A percentile compares a stretch with the other conserved stretches of the same genome.
Evolutionary conservation across 2,113 vertebrate genomes (phyloP).

Genomic region (Periophthalmodon schlosseri): DNA sequence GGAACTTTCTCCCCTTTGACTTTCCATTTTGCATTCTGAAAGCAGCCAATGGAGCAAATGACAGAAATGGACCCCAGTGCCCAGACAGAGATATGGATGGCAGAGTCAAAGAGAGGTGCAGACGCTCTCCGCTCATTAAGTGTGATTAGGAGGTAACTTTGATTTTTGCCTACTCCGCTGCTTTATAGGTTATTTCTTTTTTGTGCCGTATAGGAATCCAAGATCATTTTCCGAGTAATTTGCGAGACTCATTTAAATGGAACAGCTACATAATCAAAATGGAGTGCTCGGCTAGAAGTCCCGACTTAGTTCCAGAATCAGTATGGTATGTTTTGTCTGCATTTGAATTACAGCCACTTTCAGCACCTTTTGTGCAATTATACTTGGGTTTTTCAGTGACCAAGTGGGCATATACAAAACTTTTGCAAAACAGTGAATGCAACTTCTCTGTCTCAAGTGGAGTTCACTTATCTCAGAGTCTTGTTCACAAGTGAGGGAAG

Average conservation of each 20-base stretch:
- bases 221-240: neutral
- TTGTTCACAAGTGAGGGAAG: no score
- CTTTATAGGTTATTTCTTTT: neutral
- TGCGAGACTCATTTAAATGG: neutral
- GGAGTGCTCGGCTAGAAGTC: neutral
- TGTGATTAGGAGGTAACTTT: slow-evolving; percentile 5
- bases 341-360: neutral
- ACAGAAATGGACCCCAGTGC: no score
- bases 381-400: neutral
- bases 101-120: neutral
- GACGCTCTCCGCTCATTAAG: neutral
- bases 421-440: neutral
- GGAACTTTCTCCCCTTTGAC: no score
- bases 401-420: neutral
- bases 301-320: neutral
- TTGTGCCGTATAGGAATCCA: neutral
- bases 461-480: no score
- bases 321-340: neutral
- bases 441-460: no score
- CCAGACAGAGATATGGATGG: slow-evolving; percentile 1
- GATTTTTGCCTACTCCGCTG: neutral
- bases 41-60: no score
- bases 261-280: neutral
- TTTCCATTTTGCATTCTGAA: no score
- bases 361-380: neutral